phyloP scores from a whole-genome alignment of 2,888 invertebrate genomes.

The Drosophila mulleri region DNA sequence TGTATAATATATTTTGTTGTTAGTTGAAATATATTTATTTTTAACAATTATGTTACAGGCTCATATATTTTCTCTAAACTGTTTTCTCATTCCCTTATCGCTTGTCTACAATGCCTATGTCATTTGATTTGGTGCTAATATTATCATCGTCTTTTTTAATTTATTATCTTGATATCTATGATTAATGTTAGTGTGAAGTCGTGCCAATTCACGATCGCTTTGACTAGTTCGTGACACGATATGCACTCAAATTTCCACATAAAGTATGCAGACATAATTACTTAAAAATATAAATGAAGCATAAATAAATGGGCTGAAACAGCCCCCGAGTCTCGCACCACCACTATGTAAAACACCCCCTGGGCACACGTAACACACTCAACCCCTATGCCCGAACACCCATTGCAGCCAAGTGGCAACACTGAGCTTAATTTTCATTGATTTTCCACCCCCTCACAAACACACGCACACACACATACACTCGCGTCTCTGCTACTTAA shows the following conservation, averaged over 20 bases:
- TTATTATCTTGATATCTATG: background rate
- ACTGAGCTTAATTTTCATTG: slow-evolving; percentile 73
- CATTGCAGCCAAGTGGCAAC: slow-evolving; percentile 61
- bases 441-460: slow-evolving; percentile 61
- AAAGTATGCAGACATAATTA: slow-evolving; percentile 4
- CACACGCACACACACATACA: slow-evolving; percentile 7
- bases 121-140: background rate
- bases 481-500: slow-evolving; percentile 18
- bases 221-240: background rate
- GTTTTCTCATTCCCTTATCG: background rate
- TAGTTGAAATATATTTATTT: background rate
- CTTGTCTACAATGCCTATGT: background rate
- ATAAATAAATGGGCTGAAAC: slow-evolving; percentile 21
- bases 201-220: background rate
- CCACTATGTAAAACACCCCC: slow-evolving; percentile 33
- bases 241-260: background rate
- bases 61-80: background rate
- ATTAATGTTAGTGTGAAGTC: background rate
- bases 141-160: background rate
- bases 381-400: slow-evolving; percentile 10
- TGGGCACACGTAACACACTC: slow-evolving; percentile 37
- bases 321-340: slow-evolving; percentile 16
- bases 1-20: background rate
- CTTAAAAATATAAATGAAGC: slow-evolving; percentile 20
- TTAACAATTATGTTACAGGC: background rate